Conservation (phyloP, 2,797 vertebrate genomes). For the Aratinga solstitialis region DNA sequence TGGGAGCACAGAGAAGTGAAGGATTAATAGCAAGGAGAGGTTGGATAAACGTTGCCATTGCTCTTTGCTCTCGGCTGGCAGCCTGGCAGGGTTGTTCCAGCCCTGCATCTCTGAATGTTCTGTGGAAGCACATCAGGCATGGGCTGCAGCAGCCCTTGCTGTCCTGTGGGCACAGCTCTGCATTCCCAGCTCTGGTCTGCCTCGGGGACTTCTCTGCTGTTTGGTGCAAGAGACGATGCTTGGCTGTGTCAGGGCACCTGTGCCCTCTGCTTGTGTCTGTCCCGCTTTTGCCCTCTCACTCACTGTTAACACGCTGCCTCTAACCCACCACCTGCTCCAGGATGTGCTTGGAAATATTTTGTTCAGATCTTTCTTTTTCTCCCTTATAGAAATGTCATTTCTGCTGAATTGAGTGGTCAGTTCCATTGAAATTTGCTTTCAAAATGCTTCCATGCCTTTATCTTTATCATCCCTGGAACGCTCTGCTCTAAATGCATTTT, state of each 20-base stretch:
- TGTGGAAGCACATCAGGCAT: not conserved
- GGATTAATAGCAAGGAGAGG: not conserved
- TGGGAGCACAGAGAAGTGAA: not conserved
- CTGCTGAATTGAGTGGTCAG: not conserved
- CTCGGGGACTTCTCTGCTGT: not conserved
- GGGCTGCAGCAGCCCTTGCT: not conserved
- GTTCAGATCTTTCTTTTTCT: not conserved
- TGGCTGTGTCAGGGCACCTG: not conserved
- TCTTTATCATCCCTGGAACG: not conserved
- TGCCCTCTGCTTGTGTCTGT: not conserved
- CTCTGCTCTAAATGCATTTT: conserved; percentile 25
- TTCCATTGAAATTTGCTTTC: conserved; percentile 6
- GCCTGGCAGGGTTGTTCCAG: not conserved
- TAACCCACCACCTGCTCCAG: not conserved
- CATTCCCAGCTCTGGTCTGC: not conserved
- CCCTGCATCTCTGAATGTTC: fast-evolving
- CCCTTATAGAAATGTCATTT: not conserved
- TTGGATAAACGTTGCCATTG: not conserved
- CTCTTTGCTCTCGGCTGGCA: not conserved
- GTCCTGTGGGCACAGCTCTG: not conserved
- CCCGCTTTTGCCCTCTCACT: not conserved
- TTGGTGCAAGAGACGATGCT: fast-evolving
- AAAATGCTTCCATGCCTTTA: not conserved
- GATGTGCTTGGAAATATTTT: not conserved
- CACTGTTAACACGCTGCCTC: not conserved